A percentile compares a stretch with the other conserved stretches of the same genome.
Evolutionary conservation across 2,113 vertebrate genomes (phyloP).

Genomic region (Cephalopholis sonnerati): DNA sequence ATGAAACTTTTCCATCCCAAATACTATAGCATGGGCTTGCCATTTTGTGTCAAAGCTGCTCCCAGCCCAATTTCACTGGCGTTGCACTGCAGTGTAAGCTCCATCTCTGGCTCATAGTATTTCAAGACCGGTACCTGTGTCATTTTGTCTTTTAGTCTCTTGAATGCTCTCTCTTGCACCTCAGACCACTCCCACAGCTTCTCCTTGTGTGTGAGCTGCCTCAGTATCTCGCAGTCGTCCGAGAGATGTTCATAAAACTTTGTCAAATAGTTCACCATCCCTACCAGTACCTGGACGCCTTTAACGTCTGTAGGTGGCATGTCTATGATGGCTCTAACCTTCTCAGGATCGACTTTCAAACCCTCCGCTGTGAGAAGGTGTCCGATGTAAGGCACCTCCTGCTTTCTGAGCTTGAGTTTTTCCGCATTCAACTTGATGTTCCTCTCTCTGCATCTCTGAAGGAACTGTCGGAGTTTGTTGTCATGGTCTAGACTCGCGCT

Average conservation of each 20-base stretch:
- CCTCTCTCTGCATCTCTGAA: too few relatives aligned
- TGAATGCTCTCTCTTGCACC: not conserved
- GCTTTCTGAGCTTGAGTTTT: too few relatives aligned
- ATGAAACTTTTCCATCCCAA: conserved; percentile 29
- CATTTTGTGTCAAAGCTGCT: conserved; percentile 10
- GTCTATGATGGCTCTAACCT: not conserved
- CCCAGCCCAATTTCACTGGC: conserved; percentile 3
- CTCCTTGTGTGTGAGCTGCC: conserved; percentile 7
- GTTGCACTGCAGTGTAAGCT: not conserved
- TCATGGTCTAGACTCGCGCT: too few relatives aligned
- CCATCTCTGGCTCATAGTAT: not conserved
- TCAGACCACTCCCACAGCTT: conserved; percentile 12
- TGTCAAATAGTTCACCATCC: conserved; percentile 9
- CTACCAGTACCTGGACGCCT: conserved; percentile 9
- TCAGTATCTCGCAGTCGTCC: conserved; percentile 15
- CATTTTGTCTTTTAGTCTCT: not conserved
- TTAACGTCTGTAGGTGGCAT: conserved; percentile 12
- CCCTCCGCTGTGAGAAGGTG: not conserved
- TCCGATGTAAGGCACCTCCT: too few relatives aligned
- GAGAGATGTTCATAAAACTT: not conserved
- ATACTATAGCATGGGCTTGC: conserved; percentile 3
- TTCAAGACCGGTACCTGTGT: not conserved
- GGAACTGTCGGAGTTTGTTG: too few relatives aligned
- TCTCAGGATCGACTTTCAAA: not conserved
- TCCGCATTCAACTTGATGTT: too few relatives aligned